Conservation (phyloP, 2,888 invertebrate genomes). For the Rhodophaea formosa region DNA sequence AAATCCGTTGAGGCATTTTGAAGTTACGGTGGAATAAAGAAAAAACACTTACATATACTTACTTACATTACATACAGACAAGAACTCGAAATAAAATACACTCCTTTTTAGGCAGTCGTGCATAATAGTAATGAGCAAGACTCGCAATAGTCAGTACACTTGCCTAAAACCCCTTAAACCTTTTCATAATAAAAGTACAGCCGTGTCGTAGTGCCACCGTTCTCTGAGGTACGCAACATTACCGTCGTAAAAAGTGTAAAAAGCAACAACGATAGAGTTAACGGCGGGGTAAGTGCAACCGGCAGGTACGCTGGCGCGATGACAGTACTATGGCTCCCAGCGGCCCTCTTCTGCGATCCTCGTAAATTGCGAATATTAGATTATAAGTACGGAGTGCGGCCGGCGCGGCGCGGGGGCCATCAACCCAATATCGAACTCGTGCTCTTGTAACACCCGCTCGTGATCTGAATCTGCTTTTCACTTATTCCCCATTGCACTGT, state of each 20-base stretch:
- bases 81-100: too few species aligned
- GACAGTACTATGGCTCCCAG: conserved; percentile 73
- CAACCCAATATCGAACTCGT: conserved; percentile 72
- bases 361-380: conserved; percentile 81
- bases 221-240: conserved; percentile 43
- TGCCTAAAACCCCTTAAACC: background rate
- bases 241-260: conserved; percentile 48
- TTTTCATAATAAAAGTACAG: conserved; percentile 8
- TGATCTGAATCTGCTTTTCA: conserved; percentile 71
- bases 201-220: conserved; percentile 13
- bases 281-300: conserved; percentile 64
- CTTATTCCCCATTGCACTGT: conserved; percentile 54
- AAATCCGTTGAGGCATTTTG: too few species aligned
- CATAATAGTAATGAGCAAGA: too few species aligned
- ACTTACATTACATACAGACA: too few species aligned
- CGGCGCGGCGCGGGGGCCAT: conserved; percentile 61
- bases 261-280: conserved; percentile 59
- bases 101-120: too few species aligned
- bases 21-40: too few species aligned
- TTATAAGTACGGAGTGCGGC: conserved; percentile 78
- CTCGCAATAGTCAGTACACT: background rate
- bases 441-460: conserved; percentile 60
- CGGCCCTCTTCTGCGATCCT: conserved; percentile 71
- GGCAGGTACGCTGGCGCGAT: conserved; percentile 69
- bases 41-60: too few species aligned